Percentiles rank a stretch among this genome's conserved stretches.
These are phyloP conservation scores for Muscicapa comitata DNA, from an alignment of 2,797 vertebrate genomes.

Conservation along the genomic window DNA sequence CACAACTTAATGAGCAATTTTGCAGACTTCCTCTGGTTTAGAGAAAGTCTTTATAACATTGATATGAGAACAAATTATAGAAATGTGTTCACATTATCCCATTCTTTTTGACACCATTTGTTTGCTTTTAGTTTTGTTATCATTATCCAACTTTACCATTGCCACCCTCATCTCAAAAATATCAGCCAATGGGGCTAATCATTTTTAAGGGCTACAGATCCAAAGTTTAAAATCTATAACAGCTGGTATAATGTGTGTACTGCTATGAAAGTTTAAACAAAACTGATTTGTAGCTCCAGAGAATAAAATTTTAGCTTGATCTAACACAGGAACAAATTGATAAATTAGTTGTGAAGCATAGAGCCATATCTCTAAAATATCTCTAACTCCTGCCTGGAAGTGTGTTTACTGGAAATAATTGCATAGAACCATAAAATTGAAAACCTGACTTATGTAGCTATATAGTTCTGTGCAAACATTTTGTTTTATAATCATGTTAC, in stretches of 20 bases:
- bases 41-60: neutral
- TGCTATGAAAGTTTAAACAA: neutral
- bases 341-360: neutral
- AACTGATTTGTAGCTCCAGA: neutral
- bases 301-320: neutral
- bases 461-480: neutral
- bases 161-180: fast-evolving
- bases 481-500: neutral
- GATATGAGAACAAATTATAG: neutral
- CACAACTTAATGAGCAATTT: neutral
- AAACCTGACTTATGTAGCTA: neutral
- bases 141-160: neutral
- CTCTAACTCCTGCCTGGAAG: neutral
- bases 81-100: neutral
- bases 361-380: neutral
- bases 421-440: neutral
- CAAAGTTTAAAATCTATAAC: neutral
- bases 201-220: neutral
- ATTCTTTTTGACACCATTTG: neutral
- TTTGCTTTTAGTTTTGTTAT: neutral
- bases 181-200: neutral
- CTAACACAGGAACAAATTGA: neutral
- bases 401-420: neutral
- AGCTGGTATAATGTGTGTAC: neutral
- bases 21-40: neutral